Percentiles rank a stretch among this genome's conserved stretches.
Evolutionary conservation across 2,113 vertebrate genomes (phyloP).

Genomic region (Tringa solitaria): DNA sequence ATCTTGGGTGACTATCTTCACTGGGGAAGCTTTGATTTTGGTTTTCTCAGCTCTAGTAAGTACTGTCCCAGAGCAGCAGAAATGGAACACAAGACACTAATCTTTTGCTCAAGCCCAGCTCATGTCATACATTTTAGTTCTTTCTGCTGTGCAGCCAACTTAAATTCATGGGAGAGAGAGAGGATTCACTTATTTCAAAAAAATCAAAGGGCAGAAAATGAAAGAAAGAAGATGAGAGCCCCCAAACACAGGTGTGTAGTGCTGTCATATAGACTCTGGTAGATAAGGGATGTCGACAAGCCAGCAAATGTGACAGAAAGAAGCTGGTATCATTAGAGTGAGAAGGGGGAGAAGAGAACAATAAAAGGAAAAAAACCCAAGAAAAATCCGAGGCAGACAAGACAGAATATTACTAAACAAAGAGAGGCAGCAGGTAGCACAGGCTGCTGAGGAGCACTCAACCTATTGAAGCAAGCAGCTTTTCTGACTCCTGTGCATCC

Average conservation of each 20-base stretch:
- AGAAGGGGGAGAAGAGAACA: background rate
- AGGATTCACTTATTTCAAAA: background rate
- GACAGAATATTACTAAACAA: background rate
- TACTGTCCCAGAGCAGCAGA: background rate
- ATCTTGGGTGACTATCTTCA: background rate
- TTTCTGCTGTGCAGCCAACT: background rate
- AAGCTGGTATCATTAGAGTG: background rate
- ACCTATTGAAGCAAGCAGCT: background rate
- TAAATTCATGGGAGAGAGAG: background rate
- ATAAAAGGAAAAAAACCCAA: fast-evolving
- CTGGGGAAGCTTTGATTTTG: background rate
- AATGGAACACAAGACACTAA: background rate
- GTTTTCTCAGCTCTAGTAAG: background rate
- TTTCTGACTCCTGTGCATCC: background rate
- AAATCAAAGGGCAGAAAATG: background rate
- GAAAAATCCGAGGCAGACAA: background rate
- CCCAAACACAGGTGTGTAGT: background rate
- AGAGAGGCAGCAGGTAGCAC: background rate
- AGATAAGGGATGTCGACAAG: background rate
- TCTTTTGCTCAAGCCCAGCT: background rate
- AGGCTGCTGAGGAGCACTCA: background rate
- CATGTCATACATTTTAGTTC: background rate
- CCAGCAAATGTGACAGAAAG: background rate
- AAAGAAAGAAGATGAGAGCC: background rate
- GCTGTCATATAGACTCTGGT: background rate